phyloP scores from a whole-genome alignment of 2,113 vertebrate species.

The Pithys albifrons region DNA sequence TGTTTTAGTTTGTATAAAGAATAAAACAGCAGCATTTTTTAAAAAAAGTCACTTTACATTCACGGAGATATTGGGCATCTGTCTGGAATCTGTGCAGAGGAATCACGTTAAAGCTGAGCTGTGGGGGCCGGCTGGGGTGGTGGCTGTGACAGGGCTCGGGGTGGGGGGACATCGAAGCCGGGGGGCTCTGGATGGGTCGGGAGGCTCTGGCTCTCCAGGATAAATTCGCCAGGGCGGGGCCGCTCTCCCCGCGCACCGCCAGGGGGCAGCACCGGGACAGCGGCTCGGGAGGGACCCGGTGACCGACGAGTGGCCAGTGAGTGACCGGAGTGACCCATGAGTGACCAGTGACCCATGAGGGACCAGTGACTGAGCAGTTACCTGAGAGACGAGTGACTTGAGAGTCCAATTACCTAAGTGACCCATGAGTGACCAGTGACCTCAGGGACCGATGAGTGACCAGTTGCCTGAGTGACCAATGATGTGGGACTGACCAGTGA shows the following conservation, averaged over 20 bases:
- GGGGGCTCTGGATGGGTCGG: too few relatives aligned
- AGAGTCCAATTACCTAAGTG: too few relatives aligned
- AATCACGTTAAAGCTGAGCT: background rate
- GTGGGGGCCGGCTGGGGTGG: too few relatives aligned
- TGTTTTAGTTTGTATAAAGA: conserved; percentile 83
- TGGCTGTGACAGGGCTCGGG: background rate
- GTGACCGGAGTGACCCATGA: background rate
- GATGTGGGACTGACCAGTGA: too few relatives aligned
- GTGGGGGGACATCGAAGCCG: too few relatives aligned
- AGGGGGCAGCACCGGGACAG: background rate
- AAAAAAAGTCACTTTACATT: background rate
- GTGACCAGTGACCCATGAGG: too few relatives aligned
- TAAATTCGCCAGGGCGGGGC: background rate
- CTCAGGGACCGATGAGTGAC: too few relatives aligned
- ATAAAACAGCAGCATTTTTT: conserved; percentile 75
- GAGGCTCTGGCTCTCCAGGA: too few relatives aligned
- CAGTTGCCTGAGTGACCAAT: too few relatives aligned
- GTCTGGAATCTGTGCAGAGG: background rate
- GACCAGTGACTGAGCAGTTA: too few relatives aligned
- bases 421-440: too few relatives aligned
- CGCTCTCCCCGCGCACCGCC: background rate
- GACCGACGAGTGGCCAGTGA: background rate
- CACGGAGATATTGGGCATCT: background rate
- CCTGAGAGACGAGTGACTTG: too few relatives aligned
- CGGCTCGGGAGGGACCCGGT: background rate